Conservation (phyloP, 2,888 invertebrate genomes). For the Chironomus riparius region DNA sequence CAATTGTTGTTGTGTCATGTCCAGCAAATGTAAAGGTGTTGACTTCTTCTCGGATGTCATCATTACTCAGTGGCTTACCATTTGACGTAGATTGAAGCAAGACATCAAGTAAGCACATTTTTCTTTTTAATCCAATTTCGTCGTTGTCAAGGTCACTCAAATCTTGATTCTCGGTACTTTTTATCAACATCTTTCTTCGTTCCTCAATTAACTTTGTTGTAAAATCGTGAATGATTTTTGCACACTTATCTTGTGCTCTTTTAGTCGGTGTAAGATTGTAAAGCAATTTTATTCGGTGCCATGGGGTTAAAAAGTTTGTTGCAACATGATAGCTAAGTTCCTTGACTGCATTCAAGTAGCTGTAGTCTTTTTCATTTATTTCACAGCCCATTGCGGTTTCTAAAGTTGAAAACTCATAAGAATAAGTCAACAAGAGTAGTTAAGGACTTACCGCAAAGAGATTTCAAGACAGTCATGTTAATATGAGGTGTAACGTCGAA, state of each 20-base stretch:
- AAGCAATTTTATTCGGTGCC: constrained; percentile 34
- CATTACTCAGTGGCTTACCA: constrained; percentile 44
- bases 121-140: constrained; percentile 41
- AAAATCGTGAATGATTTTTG: constrained; percentile 41
- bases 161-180: background rate
- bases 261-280: constrained; percentile 35
- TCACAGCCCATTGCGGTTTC: constrained; percentile 77
- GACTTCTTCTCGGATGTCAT: constrained; percentile 51
- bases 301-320: constrained; percentile 27
- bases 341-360: constrained; percentile 58
- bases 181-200: constrained; percentile 30
- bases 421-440: background rate
- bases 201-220: constrained; percentile 43
- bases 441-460: constrained; percentile 45
- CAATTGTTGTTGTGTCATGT: constrained; percentile 39
- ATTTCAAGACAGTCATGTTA: constrained; percentile 48
- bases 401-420: constrained; percentile 35
- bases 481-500: constrained; percentile 55
- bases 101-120: constrained; percentile 52
- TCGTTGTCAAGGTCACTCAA: background rate
- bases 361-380: constrained; percentile 60
- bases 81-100: constrained; percentile 47
- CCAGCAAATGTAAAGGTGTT: constrained; percentile 58
- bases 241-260: constrained; percentile 28
- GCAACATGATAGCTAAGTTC: background rate